phyloP scores from a whole-genome alignment of 2,888 invertebrate species.

The Heliconius hortense region DNA sequence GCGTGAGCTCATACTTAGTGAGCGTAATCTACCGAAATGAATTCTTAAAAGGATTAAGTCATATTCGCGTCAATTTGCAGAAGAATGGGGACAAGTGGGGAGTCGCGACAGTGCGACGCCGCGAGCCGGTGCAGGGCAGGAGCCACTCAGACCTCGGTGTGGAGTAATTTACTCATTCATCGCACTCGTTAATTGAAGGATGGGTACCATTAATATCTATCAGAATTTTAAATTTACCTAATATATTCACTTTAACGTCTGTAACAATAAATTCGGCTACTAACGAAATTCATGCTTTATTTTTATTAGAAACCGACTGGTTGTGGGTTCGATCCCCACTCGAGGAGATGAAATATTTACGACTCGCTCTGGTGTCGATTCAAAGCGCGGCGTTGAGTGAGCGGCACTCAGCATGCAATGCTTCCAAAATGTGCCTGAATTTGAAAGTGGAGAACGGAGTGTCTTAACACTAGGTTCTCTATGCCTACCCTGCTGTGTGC shows the following conservation, averaged over 20 bases:
- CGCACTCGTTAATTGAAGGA: constrained; percentile 52
- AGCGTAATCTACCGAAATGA: constrained; percentile 54
- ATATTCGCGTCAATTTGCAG: constrained; percentile 68
- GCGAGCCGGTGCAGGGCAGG: constrained; percentile 41
- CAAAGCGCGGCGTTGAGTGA: too few relatives aligned
- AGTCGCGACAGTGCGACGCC: constrained; percentile 62
- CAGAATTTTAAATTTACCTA: constrained; percentile 3
- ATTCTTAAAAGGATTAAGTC: constrained; percentile 75
- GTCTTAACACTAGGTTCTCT: too few relatives aligned
- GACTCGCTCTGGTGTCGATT: too few relatives aligned
- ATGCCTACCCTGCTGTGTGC: too few relatives aligned
- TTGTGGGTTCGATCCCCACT: neutral
- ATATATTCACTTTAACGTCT: neutral
- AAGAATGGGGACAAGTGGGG: constrained; percentile 73
- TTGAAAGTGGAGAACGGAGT: too few relatives aligned
- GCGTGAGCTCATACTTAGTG: constrained; percentile 64
- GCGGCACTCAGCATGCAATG: too few relatives aligned
- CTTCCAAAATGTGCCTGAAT: too few relatives aligned
- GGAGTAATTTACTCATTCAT: constrained; percentile 46
- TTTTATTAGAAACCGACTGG: neutral
- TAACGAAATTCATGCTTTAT: neutral
- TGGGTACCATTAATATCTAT: constrained; percentile 12
- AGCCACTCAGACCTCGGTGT: constrained; percentile 44
- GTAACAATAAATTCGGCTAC: neutral
- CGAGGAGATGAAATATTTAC: too few relatives aligned